Conservation (phyloP, 2,888 invertebrate species). For the Hydriomena furcata region DNA sequence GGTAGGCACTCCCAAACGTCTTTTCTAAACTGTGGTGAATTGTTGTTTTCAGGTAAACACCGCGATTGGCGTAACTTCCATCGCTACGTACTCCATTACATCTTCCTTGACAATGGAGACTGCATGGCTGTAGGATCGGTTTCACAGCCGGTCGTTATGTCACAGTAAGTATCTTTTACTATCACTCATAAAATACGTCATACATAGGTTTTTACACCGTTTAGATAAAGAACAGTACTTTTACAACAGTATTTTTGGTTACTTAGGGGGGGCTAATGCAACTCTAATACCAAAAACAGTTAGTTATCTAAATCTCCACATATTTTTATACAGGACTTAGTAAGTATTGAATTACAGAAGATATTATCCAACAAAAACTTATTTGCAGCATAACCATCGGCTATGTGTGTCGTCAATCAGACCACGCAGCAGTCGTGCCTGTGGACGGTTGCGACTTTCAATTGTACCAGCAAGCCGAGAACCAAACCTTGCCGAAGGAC, state of each 20-base stretch:
- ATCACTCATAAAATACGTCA: too few relatives aligned
- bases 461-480: conserved; percentile 85
- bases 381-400: conserved; percentile 83
- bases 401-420: conserved; percentile 80
- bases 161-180: conserved; percentile 71
- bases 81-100: conserved; percentile 88
- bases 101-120: conserved; percentile 87
- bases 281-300: too few relatives aligned
- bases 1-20: too few relatives aligned
- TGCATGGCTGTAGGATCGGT: conserved; percentile 86
- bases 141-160: conserved; percentile 85
- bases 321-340: too few relatives aligned
- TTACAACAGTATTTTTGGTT: too few relatives aligned
- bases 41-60: conserved; percentile 65
- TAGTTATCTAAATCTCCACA: too few relatives aligned
- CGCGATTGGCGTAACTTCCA: conserved; percentile 88
- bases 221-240: too few relatives aligned
- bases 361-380: not conserved
- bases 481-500: conserved; percentile 81
- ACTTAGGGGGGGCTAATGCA: too few relatives aligned
- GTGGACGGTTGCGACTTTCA: conserved; percentile 80
- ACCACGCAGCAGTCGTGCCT: conserved; percentile 59
- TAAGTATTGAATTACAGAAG: too few relatives aligned
- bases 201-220: too few relatives aligned
- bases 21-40: not conserved